A percentile compares a stretch with the other conserved stretches of the same genome.
Conservation (phyloP, 2,888 invertebrate species). For the Allacma fusca region DNA sequence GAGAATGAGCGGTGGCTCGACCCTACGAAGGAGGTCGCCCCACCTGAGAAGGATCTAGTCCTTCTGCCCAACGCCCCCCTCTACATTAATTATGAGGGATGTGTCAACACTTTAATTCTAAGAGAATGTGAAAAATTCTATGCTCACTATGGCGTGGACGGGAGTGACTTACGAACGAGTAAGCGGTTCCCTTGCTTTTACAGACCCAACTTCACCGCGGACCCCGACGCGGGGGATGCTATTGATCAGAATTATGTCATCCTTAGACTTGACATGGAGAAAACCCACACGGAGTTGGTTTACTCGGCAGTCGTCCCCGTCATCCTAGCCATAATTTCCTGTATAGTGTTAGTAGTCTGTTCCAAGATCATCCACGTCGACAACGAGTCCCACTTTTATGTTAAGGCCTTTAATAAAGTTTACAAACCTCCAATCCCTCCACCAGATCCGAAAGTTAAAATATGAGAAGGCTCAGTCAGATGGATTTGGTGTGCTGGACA, state of each 20-base stretch:
- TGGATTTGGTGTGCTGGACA: no score
- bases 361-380: conserved; percentile 87
- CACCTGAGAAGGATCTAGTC: conserved; percentile 78
- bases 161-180: conserved; percentile 86
- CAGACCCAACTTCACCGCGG: conserved; percentile 69
- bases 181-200: conserved; percentile 89
- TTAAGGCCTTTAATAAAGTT: conserved; percentile 72
- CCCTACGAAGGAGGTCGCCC: conserved; percentile 73
- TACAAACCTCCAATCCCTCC: conserved; percentile 24
- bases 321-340: conserved; percentile 82
- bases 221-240: not conserved
- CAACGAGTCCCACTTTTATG: conserved; percentile 90
- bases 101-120: conserved; percentile 80
- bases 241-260: conserved; percentile 73
- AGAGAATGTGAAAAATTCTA: conserved; percentile 89
- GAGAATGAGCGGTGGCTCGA: conserved; percentile 67
- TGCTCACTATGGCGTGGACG: conserved; percentile 84
- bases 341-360: conserved; percentile 82
- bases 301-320: conserved; percentile 82
- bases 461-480: no score
- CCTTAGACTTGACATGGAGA: conserved; percentile 74
- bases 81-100: conserved; percentile 87
- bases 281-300: conserved; percentile 72
- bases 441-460: not conserved
- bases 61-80: conserved; percentile 85